phyloP scores from a whole-genome alignment of 2,113 vertebrate genomes.

The Rutilus rutilus region DNA sequence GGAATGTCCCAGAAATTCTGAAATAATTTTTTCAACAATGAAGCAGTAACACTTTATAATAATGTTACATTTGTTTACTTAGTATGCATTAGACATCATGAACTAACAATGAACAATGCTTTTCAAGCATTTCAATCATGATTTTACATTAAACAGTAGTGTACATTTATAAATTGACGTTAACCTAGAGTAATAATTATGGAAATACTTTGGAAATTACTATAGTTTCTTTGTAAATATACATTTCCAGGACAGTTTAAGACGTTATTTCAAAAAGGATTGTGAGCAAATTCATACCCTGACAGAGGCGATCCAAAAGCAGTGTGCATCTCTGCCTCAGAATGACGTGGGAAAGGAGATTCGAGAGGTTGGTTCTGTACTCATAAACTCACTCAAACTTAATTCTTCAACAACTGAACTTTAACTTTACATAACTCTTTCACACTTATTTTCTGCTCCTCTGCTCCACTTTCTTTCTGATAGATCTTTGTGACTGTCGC shows the following conservation, averaged over 20 bases:
- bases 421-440: background rate
- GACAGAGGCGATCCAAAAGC: background rate
- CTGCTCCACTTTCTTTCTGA: conserved; percentile 18
- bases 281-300: background rate
- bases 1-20: background rate
- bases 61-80: background rate
- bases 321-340: conserved; percentile 41
- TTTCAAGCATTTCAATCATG: background rate
- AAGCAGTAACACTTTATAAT: background rate
- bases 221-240: background rate
- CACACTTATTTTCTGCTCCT: background rate
- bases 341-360: conserved; percentile 33
- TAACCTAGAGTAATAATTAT: background rate
- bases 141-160: background rate
- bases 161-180: background rate
- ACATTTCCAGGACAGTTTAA: conserved; percentile 54
- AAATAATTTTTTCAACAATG: background rate
- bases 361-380: conserved; percentile 50
- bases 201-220: background rate
- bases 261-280: conserved; percentile 58
- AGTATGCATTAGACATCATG: background rate
- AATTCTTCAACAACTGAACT: background rate
- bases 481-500: conserved; percentile 60
- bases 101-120: background rate
- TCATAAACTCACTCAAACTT: background rate